Conservation (phyloP, 2,113 vertebrate species). For the Rhynchomys soricoides region DNA sequence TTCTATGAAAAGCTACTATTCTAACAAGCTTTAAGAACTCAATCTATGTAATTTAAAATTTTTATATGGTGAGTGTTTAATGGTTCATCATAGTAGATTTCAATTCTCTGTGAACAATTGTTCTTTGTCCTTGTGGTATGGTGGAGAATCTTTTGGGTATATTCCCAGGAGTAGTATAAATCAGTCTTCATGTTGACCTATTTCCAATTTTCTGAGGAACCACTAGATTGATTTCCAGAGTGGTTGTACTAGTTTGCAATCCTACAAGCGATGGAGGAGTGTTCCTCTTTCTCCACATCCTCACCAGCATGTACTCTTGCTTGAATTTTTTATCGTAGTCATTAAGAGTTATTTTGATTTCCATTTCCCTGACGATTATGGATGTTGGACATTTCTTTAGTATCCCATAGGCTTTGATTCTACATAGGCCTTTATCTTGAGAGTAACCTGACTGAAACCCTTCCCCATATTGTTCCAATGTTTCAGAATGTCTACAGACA, state of each 20-base stretch:
- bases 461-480: neutral
- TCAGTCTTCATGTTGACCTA: too few species aligned
- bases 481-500: neutral
- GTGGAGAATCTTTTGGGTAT: too few species aligned
- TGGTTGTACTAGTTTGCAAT: too few species aligned
- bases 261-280: too few species aligned
- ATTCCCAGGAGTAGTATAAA: too few species aligned
- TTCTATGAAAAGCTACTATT: neutral
- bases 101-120: neutral
- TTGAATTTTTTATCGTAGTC: too few species aligned
- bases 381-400: neutral
- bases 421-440: neutral
- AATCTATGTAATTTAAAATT: conserved; percentile 24
- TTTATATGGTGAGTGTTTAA: neutral
- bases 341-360: too few species aligned
- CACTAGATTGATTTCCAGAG: too few species aligned
- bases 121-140: neutral
- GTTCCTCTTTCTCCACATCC: too few species aligned
- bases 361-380: too few species aligned
- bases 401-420: neutral
- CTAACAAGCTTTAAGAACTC: neutral
- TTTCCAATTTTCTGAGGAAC: too few species aligned
- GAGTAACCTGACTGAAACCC: neutral
- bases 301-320: too few species aligned
- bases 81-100: neutral